Conservation (phyloP, 2,113 vertebrate species). For the Colistium nudipinnis region DNA sequence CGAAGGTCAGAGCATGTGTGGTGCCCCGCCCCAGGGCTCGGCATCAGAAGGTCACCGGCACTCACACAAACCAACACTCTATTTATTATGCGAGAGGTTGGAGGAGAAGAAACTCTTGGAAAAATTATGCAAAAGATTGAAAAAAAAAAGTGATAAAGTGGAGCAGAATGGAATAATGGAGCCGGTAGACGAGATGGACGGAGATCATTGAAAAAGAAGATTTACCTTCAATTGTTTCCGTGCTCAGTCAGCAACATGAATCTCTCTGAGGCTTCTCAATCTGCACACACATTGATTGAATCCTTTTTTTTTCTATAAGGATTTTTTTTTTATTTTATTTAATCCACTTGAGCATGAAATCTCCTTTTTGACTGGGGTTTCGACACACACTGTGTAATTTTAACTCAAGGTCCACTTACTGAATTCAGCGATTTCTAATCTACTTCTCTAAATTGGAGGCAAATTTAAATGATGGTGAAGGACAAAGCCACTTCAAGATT, state of each 20-base stretch:
- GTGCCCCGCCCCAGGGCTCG: conserved; percentile 49
- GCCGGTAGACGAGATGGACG: not conserved
- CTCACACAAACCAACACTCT: conserved; percentile 6
- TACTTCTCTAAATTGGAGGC: too few species aligned
- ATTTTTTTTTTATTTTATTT: not conserved
- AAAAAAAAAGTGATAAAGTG: not conserved
- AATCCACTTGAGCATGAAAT: not conserved
- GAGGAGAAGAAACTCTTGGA: not conserved
- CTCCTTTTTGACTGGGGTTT: too few species aligned
- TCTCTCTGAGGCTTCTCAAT: too few species aligned
- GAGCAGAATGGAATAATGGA: too few species aligned
- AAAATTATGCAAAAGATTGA: too few species aligned
- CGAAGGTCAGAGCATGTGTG: conserved; percentile 65
- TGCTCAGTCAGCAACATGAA: not conserved
- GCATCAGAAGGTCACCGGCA: conserved; percentile 61
- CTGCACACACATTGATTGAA: not conserved
- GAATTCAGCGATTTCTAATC: too few species aligned
- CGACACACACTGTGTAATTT: not conserved
- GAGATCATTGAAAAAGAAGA: not conserved
- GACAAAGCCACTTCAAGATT: too few species aligned
- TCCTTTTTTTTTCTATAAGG: not conserved
- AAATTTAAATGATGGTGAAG: too few species aligned
- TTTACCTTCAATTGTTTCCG: not conserved
- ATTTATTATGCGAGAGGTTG: not conserved
- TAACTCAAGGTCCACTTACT: not conserved